A percentile compares a stretch with the other conserved stretches of the same genome.
phyloP scores from a whole-genome alignment of 2,113 vertebrate species.

The Microtus montanus region DNA sequence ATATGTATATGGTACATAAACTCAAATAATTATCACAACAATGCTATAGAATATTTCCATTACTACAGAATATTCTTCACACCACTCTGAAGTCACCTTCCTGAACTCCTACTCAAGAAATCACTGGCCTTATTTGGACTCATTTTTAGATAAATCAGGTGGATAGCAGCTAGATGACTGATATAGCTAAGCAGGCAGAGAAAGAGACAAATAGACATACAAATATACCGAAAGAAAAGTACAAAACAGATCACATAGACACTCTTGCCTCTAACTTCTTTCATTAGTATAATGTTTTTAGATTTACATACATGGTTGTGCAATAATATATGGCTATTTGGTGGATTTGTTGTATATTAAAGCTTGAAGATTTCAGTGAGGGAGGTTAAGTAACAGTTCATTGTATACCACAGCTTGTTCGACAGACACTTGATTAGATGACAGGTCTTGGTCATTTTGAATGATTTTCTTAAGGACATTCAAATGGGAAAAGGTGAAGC shows the following conservation, averaged over 20 bases:
- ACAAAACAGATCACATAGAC: no score
- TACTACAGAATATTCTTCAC: background rate
- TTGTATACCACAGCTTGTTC: background rate
- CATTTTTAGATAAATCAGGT: background rate
- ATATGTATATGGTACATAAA: background rate
- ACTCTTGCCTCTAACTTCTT: background rate
- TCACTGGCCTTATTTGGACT: conserved; percentile 16
- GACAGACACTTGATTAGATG: background rate
- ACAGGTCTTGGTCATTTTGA: background rate
- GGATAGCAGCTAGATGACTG: background rate
- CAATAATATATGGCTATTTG: background rate
- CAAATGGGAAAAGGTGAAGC: background rate
- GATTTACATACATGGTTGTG: background rate
- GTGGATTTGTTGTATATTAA: background rate
- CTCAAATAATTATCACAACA: background rate
- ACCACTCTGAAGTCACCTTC: background rate
- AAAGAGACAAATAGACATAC: background rate
- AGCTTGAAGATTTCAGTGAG: background rate
- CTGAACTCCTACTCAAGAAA: background rate
- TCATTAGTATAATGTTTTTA: background rate
- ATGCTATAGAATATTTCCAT: background rate
- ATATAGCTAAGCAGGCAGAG: background rate
- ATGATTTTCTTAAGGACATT: background rate
- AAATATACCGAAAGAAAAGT: background rate
- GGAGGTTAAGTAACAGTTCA: background rate